Conservation (phyloP, 2,113 vertebrate species). For the Paracanthobrama guichenoti region DNA sequence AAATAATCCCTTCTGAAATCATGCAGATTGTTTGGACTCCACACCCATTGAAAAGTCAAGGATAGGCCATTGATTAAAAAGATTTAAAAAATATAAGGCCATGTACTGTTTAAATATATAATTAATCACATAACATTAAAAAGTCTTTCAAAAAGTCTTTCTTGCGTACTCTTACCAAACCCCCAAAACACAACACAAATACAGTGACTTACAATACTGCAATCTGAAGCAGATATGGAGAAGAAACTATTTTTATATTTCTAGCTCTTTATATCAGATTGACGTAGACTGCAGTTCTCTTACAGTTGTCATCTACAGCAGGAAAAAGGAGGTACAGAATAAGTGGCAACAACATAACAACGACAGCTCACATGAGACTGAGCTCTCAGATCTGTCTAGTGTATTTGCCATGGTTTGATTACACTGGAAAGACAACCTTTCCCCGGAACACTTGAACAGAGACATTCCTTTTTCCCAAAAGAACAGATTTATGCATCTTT, state of each 20-base stretch:
- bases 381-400: background rate
- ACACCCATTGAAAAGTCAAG: background rate
- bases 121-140: background rate
- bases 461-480: slow-evolving; percentile 43
- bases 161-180: background rate
- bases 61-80: background rate
- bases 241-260: background rate
- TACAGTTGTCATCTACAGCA: background rate
- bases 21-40: background rate
- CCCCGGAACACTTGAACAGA: slow-evolving; percentile 40
- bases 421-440: slow-evolving; percentile 39
- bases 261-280: no score
- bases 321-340: background rate
- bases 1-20: background rate
- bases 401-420: slow-evolving; percentile 41
- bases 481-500: slow-evolving; percentile 58
- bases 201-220: background rate
- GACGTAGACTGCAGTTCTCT: background rate
- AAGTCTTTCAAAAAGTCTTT: background rate
- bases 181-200: background rate
- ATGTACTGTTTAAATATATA: background rate
- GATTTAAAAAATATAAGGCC: background rate
- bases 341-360: background rate
- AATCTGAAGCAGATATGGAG: background rate
- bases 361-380: slow-evolving; percentile 20